A percentile compares a stretch with the other conserved stretches of the same genome.
Evolutionary conservation across 2,888 invertebrate genomes (phyloP).

Genomic region (Reticulitermes lucifugus): DNA sequence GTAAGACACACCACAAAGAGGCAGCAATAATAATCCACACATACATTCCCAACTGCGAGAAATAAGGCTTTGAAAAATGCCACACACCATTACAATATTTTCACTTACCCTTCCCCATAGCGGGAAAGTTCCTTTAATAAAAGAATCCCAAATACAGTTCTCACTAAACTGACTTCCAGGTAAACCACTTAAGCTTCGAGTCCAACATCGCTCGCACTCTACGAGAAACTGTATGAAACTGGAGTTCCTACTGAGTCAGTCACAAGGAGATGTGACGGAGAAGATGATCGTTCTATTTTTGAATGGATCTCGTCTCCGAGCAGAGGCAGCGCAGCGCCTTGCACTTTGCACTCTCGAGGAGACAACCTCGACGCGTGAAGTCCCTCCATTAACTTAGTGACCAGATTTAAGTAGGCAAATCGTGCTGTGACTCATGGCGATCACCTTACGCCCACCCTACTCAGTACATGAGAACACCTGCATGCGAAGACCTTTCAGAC

Average conservation of each 20-base stretch:
- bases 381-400: not conserved
- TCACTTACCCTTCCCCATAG: conserved; percentile 43
- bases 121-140: not conserved
- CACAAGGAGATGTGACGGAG: not conserved
- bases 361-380: conserved; percentile 18
- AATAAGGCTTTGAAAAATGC: too few species aligned
- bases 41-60: too few species aligned
- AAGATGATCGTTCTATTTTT: conserved; percentile 29
- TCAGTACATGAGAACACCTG: too few species aligned
- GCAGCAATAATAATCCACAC: too few species aligned
- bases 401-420: not conserved
- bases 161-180: not conserved
- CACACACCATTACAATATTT: not conserved
- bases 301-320: conserved; percentile 15
- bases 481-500: too few species aligned
- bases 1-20: too few species aligned
- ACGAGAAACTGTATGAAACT: not conserved
- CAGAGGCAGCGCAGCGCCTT: not conserved
- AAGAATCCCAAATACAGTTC: not conserved
- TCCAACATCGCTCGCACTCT: not conserved
- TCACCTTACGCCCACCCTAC: too few species aligned
- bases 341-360: conserved; percentile 27
- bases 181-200: not conserved
- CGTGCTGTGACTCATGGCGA: not conserved
- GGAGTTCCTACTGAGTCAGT: not conserved